Conservation (phyloP, 2,113 vertebrate species). For the Zapus hudsonius region DNA sequence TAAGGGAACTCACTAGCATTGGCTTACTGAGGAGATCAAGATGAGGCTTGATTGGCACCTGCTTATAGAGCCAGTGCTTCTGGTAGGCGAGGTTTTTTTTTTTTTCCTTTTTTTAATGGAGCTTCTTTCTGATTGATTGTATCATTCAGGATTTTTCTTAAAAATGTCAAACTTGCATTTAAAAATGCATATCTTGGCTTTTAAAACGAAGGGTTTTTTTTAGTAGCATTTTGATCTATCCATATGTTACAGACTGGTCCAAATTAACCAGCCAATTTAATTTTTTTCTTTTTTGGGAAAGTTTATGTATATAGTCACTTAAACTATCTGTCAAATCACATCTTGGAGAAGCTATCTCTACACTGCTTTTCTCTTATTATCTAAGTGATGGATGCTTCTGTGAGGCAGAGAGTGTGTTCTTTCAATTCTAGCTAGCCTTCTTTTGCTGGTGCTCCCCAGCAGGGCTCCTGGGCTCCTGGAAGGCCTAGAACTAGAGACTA, state of each 20-base stretch:
- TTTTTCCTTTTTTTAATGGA: background rate
- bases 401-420: background rate
- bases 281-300: background rate
- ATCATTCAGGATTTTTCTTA: background rate
- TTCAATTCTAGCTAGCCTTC: background rate
- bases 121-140: constrained; percentile 20
- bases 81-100: background rate
- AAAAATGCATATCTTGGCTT: background rate
- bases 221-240: constrained; percentile 45
- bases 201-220: constrained; percentile 32
- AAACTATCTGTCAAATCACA: constrained; percentile 34
- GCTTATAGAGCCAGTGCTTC: constrained; percentile 32
- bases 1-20: background rate
- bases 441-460: background rate
- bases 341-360: background rate
- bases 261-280: constrained; percentile 54
- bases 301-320: constrained; percentile 9
- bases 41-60: background rate
- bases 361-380: constrained; percentile 35
- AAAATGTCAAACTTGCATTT: constrained; percentile 36
- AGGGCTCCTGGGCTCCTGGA: background rate
- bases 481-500: background rate
- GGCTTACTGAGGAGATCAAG: background rate
- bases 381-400: constrained; percentile 1
- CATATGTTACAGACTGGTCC: background rate